phyloP scores from a whole-genome alignment of 2,797 vertebrate genomes.

The Halcyon badia region DNA sequence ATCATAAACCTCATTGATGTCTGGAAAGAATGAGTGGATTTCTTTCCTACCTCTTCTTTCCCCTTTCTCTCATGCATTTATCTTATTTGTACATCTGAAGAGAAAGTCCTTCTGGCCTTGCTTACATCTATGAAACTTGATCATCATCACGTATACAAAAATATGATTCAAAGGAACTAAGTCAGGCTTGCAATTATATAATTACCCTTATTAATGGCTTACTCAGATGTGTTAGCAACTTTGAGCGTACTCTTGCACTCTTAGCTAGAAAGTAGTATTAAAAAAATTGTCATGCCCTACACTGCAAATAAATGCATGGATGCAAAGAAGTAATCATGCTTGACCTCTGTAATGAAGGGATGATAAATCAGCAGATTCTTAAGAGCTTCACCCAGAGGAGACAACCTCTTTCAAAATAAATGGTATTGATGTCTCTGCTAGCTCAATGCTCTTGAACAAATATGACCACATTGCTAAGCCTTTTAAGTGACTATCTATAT shows the following conservation, averaged over 20 bases:
- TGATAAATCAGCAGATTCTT: neutral
- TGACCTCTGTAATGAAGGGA: neutral
- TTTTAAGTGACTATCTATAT: constrained; percentile 23
- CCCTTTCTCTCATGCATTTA: neutral
- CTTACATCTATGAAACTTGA: neutral
- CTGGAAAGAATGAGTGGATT: neutral
- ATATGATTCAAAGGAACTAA: neutral
- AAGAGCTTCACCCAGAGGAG: neutral
- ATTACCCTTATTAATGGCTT: neutral
- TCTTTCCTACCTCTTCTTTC: neutral
- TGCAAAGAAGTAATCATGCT: neutral
- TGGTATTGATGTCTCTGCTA: neutral
- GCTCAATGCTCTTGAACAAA: constrained; percentile 7
- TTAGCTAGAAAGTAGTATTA: neutral
- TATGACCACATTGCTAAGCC: neutral
- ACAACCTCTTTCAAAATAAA: neutral
- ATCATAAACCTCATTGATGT: neutral
- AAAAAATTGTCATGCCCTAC: neutral
- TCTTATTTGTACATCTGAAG: neutral
- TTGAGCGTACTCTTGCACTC: neutral
- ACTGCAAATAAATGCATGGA: neutral
- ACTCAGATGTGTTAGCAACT: neutral
- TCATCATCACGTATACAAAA: neutral
- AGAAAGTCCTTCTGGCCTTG: neutral
- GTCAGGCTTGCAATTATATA: neutral